Conservation (phyloP, 2,797 vertebrate genomes). For the Falco columbarius region DNA sequence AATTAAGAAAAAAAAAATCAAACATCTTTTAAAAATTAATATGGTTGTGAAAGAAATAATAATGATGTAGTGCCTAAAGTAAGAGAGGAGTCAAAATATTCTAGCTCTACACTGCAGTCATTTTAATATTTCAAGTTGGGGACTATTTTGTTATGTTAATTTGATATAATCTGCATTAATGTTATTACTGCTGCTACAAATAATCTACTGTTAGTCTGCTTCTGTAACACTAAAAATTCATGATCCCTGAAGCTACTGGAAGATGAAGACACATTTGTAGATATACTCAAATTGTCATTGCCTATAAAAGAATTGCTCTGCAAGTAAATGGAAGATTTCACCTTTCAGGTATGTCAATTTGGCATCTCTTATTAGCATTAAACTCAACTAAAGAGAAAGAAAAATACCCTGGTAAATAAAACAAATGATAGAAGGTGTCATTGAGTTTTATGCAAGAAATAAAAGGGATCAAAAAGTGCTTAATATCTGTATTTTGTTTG, state of each 20-base stretch:
- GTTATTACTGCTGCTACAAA: background rate
- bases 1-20: background rate
- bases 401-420: background rate
- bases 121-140: background rate
- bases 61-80: background rate
- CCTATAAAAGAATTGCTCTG: background rate
- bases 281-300: background rate
- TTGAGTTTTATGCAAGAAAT: background rate
- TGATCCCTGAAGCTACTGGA: background rate
- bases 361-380: background rate
- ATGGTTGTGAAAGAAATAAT: background rate
- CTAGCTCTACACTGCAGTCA: background rate
- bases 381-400: background rate
- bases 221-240: background rate
- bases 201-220: background rate
- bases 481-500: slow-evolving; percentile 3
- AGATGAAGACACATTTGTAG: background rate
- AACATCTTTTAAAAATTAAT: background rate
- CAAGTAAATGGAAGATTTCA: background rate
- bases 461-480: slow-evolving; percentile 14
- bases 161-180: background rate
- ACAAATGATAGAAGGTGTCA: background rate
- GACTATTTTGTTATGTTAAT: background rate
- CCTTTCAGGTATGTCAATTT: background rate
- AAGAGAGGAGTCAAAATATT: background rate